Evolutionary conservation across 2,888 invertebrate genomes (phyloP).

Genomic region (Plemyria rubiginata): DNA sequence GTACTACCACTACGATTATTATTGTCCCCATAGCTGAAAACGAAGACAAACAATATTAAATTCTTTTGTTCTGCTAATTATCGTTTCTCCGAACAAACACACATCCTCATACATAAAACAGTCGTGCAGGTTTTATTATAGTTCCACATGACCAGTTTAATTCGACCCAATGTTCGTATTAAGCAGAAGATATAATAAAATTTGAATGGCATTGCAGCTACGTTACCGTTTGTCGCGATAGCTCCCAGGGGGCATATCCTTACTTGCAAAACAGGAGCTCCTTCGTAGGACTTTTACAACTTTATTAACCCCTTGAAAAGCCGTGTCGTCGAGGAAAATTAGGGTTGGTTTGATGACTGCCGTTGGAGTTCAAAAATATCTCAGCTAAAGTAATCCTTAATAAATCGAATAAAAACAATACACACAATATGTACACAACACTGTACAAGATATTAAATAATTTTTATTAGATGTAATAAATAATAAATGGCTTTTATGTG

Average conservation of each 20-base stretch:
- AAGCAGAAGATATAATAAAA: constrained; percentile 57
- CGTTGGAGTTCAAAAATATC: neutral
- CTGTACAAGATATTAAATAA: too few relatives aligned
- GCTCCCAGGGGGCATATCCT: constrained; percentile 49
- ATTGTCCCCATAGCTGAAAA: too few relatives aligned
- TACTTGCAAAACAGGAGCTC: constrained; percentile 31
- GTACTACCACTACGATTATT: too few relatives aligned
- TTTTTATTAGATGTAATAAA: too few relatives aligned
- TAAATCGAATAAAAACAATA: too few relatives aligned
- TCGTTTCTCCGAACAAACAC: neutral
- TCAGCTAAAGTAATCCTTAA: too few relatives aligned
- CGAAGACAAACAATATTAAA: too few relatives aligned
- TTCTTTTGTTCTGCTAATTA: neutral
- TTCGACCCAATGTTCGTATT: constrained; percentile 49
- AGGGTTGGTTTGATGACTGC: constrained; percentile 2
- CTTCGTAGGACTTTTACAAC: constrained; percentile 25
- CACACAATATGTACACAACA: too few relatives aligned
- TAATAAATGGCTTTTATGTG: too few relatives aligned
- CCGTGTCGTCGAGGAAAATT: constrained; percentile 12
- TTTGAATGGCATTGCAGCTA: constrained; percentile 52
- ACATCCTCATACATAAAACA: neutral
- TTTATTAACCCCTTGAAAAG: constrained; percentile 22
- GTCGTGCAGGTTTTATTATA: constrained; percentile 4
- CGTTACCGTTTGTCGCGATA: constrained; percentile 48
- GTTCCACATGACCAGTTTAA: constrained; percentile 20